phyloP scores from a whole-genome alignment of 2,113 vertebrate genomes.

The Periophthalmus modestus region DNA sequence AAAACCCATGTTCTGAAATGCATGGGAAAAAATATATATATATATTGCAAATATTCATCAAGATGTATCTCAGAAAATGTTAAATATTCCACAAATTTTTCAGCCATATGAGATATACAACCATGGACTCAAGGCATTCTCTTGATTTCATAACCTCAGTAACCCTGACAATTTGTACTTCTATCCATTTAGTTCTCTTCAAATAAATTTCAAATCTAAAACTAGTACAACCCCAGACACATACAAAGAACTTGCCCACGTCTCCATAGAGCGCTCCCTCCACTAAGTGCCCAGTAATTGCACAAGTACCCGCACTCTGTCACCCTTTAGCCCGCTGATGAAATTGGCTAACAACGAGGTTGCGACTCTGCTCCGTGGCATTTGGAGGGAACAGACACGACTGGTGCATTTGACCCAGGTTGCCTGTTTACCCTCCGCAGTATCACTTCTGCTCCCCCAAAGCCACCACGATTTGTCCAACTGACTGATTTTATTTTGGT shows the following conservation, averaged over 20 bases:
- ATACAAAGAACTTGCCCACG: background rate
- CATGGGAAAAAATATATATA: too few relatives aligned
- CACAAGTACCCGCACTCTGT: constrained; percentile 37
- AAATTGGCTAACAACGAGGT: constrained; percentile 71
- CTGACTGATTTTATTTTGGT: too few relatives aligned
- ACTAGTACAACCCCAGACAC: background rate
- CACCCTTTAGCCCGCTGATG: constrained; percentile 62
- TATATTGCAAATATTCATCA: too few relatives aligned
- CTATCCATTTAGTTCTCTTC: background rate
- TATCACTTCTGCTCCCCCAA: too few relatives aligned
- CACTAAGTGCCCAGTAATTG: constrained; percentile 62
- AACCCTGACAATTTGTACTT: background rate
- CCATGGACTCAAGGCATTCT: too few relatives aligned
- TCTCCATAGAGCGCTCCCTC: constrained; percentile 18
- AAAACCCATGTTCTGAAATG: too few relatives aligned
- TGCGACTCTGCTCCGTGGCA: constrained; percentile 48
- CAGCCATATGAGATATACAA: too few relatives aligned
- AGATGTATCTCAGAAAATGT: too few relatives aligned
- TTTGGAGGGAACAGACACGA: constrained; percentile 38
- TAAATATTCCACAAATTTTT: too few relatives aligned
- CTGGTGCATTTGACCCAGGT: constrained; percentile 56
- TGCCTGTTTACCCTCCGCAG: constrained; percentile 75
- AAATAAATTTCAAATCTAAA: background rate
- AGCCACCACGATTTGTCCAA: too few relatives aligned
- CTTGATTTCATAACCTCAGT: too few relatives aligned